Evolutionary conservation across 2,888 invertebrate genomes (phyloP).

Genomic region (Apotomis capreana): DNA sequence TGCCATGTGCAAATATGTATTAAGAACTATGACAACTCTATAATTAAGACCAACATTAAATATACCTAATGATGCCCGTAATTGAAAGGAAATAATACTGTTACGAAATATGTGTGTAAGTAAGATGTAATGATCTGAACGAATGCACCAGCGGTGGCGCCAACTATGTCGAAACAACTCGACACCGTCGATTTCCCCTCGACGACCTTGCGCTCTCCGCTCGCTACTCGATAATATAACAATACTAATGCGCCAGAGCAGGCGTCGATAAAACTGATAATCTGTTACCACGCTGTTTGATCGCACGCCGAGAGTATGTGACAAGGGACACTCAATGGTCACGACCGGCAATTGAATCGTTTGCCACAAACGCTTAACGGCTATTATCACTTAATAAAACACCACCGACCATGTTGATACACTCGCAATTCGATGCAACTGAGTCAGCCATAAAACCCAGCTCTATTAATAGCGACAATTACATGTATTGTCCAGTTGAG

Average conservation of each 20-base stretch:
- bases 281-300: constrained; percentile 49
- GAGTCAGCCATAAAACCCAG: constrained; percentile 44
- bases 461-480: constrained; percentile 25
- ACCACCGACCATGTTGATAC: constrained; percentile 46
- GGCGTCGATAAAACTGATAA: constrained; percentile 56
- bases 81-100: constrained; percentile 60
- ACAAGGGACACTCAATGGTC: constrained; percentile 42
- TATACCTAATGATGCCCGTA: constrained; percentile 41
- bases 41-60: constrained; percentile 46
- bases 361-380: constrained; percentile 49
- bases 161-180: constrained; percentile 68
- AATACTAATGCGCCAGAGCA: constrained; percentile 56
- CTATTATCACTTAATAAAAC: constrained; percentile 51
- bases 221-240: constrained; percentile 63
- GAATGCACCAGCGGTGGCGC: constrained; percentile 57
- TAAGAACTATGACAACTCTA: constrained; percentile 7
- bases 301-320: constrained; percentile 43
- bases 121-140: constrained; percentile 66
- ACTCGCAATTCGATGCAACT: constrained; percentile 48
- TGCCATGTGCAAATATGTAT: background rate
- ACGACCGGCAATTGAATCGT: constrained; percentile 49
- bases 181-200: constrained; percentile 75
- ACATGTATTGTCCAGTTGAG: background rate
- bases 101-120: constrained; percentile 67
- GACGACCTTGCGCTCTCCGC: constrained; percentile 74